Evolutionary conservation across 1,140 invertebrate genomes (phyloP).

Genomic region (Drosophila lacertosa): DNA sequence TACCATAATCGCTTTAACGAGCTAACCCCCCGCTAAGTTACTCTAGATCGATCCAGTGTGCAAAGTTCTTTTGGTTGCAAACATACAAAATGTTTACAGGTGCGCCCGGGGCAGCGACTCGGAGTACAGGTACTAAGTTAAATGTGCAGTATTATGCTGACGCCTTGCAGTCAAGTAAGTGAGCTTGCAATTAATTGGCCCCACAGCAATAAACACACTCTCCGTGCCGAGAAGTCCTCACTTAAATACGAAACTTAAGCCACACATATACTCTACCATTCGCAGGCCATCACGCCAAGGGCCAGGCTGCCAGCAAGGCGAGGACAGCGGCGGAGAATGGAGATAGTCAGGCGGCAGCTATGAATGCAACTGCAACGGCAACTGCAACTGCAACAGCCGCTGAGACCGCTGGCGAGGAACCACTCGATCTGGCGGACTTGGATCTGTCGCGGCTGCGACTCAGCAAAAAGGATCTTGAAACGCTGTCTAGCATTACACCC

Average conservation of each 20-base stretch:
- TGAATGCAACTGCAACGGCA: conserved; percentile 10
- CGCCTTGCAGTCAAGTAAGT: conserved; percentile 13
- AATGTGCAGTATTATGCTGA: background rate
- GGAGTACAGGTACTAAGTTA: conserved; percentile 22
- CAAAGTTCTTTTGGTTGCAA: conserved; percentile 76
- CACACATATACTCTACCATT: conserved; percentile 26
- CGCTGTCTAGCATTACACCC: conserved; percentile 87
- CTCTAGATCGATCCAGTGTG: conserved; percentile 26
- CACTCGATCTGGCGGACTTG: conserved; percentile 87
- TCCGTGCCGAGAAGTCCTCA: background rate
- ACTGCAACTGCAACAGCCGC: background rate
- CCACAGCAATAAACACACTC: conserved; percentile 17
- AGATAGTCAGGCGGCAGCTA: conserved; percentile 11
- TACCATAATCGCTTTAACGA: conserved; percentile 31
- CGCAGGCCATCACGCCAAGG: conserved; percentile 58
- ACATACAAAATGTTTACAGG: conserved; percentile 63
- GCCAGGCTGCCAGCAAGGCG: conserved; percentile 34
- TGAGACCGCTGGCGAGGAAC: conserved; percentile 73
- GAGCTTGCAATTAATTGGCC: conserved; percentile 16
- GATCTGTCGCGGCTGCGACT: conserved; percentile 87
- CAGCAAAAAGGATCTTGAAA: conserved; percentile 87
- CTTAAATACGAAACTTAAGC: background rate
- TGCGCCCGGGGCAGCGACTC: conserved; percentile 12
- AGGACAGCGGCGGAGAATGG: conserved; percentile 52
- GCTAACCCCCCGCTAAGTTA: conserved; percentile 33